These are phyloP conservation scores for Chloropsis cyanopogon DNA, from an alignment of 2,113 vertebrate genomes.

Conservation along the genomic window DNA sequence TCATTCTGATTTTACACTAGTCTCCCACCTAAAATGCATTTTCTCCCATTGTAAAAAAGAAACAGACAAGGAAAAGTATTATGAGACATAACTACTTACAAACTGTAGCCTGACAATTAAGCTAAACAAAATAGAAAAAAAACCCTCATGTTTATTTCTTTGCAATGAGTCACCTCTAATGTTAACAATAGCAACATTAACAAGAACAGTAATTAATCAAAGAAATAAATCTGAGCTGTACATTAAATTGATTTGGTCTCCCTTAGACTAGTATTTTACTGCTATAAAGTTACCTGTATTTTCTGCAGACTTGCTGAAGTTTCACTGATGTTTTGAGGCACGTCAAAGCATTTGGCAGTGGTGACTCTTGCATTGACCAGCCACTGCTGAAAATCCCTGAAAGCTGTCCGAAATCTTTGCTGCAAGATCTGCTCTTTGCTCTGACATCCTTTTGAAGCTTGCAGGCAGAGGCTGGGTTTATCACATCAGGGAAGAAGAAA, in stretches of 20 bases:
- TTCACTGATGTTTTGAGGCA: conserved; percentile 87
- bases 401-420: conserved; percentile 85
- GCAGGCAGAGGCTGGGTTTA: conserved; percentile 85
- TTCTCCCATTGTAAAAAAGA: neutral
- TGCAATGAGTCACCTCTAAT: neutral
- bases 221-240: neutral
- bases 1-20: neutral
- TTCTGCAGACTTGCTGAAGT: conserved; percentile 83
- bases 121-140: neutral
- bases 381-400: conserved; percentile 96
- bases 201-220: neutral
- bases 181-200: neutral
- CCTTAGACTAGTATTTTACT: neutral
- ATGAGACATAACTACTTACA: neutral
- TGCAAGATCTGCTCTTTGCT: conserved; percentile 94
- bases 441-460: conserved; percentile 91
- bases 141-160: neutral
- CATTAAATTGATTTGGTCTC: neutral
- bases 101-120: neutral
- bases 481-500: neutral
- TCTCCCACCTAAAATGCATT: neutral
- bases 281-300: conserved; percentile 83
- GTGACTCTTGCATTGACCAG: conserved; percentile 90
- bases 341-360: conserved; percentile 93
- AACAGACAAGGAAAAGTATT: neutral